phyloP scores from a whole-genome alignment of 2,888 invertebrate species.

The Dione vanillae region DNA sequence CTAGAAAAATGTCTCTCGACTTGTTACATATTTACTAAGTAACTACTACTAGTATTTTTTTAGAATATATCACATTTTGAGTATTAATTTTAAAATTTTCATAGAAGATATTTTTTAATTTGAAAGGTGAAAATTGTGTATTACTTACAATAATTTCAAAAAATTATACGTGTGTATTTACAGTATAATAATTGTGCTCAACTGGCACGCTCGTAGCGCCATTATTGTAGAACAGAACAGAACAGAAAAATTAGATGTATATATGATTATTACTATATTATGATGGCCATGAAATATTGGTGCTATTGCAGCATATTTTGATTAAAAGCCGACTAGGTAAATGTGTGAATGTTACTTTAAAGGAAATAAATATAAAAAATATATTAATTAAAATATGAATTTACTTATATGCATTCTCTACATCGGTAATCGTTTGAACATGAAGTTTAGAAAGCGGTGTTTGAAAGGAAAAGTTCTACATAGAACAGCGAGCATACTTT shows the following conservation, averaged over 20 bases:
- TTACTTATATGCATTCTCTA: slow-evolving; percentile 44
- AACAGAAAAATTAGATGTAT: too few relatives aligned
- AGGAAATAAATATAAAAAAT: background rate
- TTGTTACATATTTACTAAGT: slow-evolving; percentile 43
- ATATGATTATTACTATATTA: background rate
- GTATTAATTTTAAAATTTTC: background rate
- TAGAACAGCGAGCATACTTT: slow-evolving; percentile 72
- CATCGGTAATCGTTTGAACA: slow-evolving; percentile 56
- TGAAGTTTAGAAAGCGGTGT: slow-evolving; percentile 60
- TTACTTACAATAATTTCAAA: too few relatives aligned
- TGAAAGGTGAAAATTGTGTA: background rate
- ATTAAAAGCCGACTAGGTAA: background rate
- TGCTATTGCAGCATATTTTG: background rate
- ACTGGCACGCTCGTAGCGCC: too few relatives aligned
- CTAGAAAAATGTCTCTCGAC: slow-evolving; percentile 43
- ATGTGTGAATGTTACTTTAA: background rate
- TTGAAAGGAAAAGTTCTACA: slow-evolving; percentile 71
- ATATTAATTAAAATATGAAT: slow-evolving; percentile 20
- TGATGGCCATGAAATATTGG: background rate
- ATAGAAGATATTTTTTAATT: background rate
- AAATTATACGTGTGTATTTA: too few relatives aligned
- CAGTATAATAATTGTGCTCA: too few relatives aligned
- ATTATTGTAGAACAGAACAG: too few relatives aligned
- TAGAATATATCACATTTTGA: background rate
- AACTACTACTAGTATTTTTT: background rate